phyloP scores from a whole-genome alignment of 2,888 invertebrate genomes.

The Hoplodrina ambigua region DNA sequence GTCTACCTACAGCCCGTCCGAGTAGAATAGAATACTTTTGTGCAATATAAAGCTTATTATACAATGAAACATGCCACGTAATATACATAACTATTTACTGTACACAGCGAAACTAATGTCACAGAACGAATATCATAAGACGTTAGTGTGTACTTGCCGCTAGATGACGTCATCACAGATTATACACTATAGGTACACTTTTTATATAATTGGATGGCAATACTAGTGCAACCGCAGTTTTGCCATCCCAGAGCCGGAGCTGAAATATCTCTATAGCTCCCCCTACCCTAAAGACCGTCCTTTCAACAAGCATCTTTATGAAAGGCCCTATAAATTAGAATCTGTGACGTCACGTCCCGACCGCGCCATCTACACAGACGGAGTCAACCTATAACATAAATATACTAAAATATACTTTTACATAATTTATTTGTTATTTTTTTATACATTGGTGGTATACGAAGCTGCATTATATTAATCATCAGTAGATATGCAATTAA shows the following conservation, averaged over 20 bases:
- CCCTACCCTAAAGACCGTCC: no score
- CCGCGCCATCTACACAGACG: conserved; percentile 63
- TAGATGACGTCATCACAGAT: conserved; percentile 35
- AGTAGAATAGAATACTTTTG: conserved; percentile 72
- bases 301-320: no score
- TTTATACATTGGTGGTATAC: conserved; percentile 61
- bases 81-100: conserved; percentile 78
- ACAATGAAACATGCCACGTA: conserved; percentile 81
- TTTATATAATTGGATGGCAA: background rate
- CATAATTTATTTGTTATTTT: conserved; percentile 56
- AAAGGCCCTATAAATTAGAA: background rate
- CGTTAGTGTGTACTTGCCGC: conserved; percentile 44
- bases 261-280: background rate
- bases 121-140: conserved; percentile 71
- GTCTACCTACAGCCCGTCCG: conserved; percentile 34
- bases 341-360: conserved; percentile 36
- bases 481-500: conserved; percentile 56
- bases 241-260: background rate
- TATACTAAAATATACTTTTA: conserved; percentile 61
- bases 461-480: conserved; percentile 59
- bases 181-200: background rate
- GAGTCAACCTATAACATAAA: conserved; percentile 63
- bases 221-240: background rate
- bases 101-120: conserved; percentile 80
- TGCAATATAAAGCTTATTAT: conserved; percentile 80